phyloP scores from a whole-genome alignment of 2,113 vertebrate species.

The Crotalus viridis region DNA sequence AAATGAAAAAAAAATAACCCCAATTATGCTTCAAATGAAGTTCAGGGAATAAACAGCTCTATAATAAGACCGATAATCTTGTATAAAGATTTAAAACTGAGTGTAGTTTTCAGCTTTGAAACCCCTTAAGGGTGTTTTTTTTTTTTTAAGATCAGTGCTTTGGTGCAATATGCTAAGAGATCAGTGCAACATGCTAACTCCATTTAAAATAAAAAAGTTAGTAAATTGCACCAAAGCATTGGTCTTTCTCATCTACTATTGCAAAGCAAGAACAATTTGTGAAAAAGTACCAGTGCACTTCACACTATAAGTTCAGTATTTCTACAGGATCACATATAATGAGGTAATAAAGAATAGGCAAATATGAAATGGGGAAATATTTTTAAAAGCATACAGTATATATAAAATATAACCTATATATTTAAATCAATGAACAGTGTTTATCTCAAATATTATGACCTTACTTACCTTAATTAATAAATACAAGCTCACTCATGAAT shows the following conservation, averaged over 20 bases:
- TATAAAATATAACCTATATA: not conserved
- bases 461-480: not conserved
- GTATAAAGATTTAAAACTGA: slow-evolving; percentile 21
- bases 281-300: not conserved
- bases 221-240: not conserved
- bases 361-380: not conserved
- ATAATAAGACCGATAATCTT: slow-evolving; percentile 37
- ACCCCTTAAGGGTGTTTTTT: slow-evolving; percentile 32
- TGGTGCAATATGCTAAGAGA: not conserved
- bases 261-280: not conserved
- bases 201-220: slow-evolving; percentile 10
- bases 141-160: not conserved
- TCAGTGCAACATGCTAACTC: not conserved
- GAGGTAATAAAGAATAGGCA: not conserved
- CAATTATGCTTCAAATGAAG: slow-evolving; percentile 45
- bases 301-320: not conserved
- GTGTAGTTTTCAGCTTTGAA: slow-evolving; percentile 33
- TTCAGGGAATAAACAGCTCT: slow-evolving; percentile 40
- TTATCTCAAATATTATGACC: not conserved
- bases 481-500: not conserved
- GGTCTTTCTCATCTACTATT: not conserved
- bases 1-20: slow-evolving; percentile 49
- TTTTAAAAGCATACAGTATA: not conserved
- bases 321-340: not conserved
- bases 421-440: not conserved